Percentiles rank a stretch among this genome's conserved stretches.
phyloP scores from a whole-genome alignment of 2,797 vertebrate genomes.

The Coregonus ussuriensis region DNA sequence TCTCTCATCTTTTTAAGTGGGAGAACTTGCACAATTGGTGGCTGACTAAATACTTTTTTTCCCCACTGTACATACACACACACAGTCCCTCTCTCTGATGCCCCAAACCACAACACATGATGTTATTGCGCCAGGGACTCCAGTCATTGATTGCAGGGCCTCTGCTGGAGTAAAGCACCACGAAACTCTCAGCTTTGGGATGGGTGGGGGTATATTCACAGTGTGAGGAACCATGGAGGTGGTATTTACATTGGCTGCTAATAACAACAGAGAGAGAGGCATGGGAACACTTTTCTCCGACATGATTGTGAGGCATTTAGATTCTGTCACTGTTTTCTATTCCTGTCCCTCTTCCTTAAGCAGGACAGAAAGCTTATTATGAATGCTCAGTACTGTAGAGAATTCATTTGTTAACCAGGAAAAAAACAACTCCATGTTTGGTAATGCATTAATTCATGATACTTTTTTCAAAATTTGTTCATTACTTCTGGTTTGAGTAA shows the following conservation, averaged over 20 bases:
- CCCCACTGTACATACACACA: neutral
- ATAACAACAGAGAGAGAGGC: neutral
- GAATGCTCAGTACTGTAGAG: neutral
- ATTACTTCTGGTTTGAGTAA: neutral
- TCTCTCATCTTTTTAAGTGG: no score
- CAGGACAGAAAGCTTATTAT: neutral
- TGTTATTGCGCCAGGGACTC: conserved; percentile 8
- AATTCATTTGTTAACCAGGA: neutral
- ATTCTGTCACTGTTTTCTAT: neutral
- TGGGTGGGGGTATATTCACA: conserved; percentile 9
- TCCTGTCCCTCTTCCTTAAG: neutral
- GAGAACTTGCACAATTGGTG: no score
- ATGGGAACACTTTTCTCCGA: conserved; percentile 11
- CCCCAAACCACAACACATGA: conserved; percentile 5
- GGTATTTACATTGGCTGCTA: conserved; percentile 23
- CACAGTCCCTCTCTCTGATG: conserved; percentile 6
- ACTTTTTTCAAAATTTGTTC: neutral
- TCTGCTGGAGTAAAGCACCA: conserved; percentile 2
- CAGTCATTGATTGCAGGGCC: conserved; percentile 22
- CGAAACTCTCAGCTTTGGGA: conserved; percentile 5
- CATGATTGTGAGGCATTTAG: neutral
- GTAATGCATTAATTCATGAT: neutral
- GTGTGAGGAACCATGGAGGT: conserved; percentile 11
- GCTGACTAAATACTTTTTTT: no score
- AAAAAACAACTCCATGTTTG: neutral